Evolutionary conservation across 2,888 invertebrate genomes (phyloP).

Genomic region (Cephus rjabovi): DNA sequence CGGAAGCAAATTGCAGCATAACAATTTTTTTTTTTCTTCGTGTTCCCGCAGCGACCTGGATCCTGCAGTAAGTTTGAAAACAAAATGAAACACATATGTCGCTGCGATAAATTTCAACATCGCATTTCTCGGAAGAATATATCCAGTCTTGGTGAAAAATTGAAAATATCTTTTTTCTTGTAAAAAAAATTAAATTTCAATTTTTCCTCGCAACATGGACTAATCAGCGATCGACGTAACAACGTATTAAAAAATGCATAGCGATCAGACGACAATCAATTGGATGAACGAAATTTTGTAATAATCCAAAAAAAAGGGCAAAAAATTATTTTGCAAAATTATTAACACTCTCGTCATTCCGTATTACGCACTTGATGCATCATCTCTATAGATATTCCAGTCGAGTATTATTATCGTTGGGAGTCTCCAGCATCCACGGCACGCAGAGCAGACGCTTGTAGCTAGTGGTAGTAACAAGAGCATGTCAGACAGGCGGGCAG

Average conservation of each 20-base stretch:
- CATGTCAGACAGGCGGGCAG: slow-evolving; percentile 41
- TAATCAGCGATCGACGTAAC: background rate
- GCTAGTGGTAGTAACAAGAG: slow-evolving; percentile 16
- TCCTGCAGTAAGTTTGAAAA: background rate
- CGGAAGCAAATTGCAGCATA: background rate
- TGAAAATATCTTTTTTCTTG: background rate
- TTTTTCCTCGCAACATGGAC: too few relatives aligned
- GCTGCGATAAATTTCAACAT: background rate
- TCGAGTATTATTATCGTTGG: background rate
- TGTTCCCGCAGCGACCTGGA: background rate
- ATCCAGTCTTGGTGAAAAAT: background rate
- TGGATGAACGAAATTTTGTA: too few relatives aligned
- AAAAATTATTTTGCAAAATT: background rate
- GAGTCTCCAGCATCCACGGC: background rate
- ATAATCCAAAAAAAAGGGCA: too few relatives aligned
- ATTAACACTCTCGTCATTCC: background rate
- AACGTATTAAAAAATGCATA: too few relatives aligned
- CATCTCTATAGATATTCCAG: background rate
- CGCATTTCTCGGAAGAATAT: background rate
- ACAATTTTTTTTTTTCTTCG: background rate
- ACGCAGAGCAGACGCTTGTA: background rate
- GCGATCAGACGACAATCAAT: too few relatives aligned
- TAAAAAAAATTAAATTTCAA: too few relatives aligned
- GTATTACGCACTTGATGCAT: background rate
- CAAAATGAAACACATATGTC: background rate